These are phyloP conservation scores for Carapus acus DNA, from an alignment of 2,797 vertebrate species.

Conservation along the genomic window DNA sequence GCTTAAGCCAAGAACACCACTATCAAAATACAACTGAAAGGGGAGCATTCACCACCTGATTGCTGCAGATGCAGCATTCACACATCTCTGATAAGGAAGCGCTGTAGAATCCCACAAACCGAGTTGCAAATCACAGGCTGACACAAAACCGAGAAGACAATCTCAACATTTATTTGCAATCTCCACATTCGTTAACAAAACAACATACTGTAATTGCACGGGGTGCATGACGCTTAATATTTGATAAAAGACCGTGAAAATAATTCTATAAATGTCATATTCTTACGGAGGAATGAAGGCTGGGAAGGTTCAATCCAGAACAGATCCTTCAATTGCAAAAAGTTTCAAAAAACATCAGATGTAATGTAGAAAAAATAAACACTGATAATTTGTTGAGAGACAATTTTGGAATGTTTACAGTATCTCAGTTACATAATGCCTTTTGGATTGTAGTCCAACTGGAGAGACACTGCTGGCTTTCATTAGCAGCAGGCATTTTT, in stretches of 20 bases:
- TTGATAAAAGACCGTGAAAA: constrained; percentile 49
- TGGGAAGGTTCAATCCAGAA: constrained; percentile 22
- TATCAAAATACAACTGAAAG: constrained; percentile 65
- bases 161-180: constrained; percentile 29
- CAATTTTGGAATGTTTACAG: constrained; percentile 70
- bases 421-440: constrained; percentile 72
- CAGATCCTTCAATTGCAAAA: constrained; percentile 50
- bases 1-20: constrained; percentile 65
- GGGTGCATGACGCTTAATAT: constrained; percentile 5
- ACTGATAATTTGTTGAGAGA: constrained; percentile 71
- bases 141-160: constrained; percentile 22
- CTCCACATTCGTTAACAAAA: constrained; percentile 29
- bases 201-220: not conserved
- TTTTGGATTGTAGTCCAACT: constrained; percentile 63
- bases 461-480: constrained; percentile 73
- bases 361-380: constrained; percentile 67
- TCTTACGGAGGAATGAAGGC: constrained; percentile 39
- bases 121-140: constrained; percentile 31
- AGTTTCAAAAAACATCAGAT: constrained; percentile 61
- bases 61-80: constrained; percentile 59
- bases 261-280: constrained; percentile 45
- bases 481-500: constrained; percentile 71
- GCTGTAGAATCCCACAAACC: constrained; percentile 33
- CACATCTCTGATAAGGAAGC: constrained; percentile 53
- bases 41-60: constrained; percentile 68